Evolutionary conservation across 2,888 invertebrate genomes (phyloP), one percentile per base, ranked within the genome.

Genomic region (Caenorhabditis sp.): DNA sequence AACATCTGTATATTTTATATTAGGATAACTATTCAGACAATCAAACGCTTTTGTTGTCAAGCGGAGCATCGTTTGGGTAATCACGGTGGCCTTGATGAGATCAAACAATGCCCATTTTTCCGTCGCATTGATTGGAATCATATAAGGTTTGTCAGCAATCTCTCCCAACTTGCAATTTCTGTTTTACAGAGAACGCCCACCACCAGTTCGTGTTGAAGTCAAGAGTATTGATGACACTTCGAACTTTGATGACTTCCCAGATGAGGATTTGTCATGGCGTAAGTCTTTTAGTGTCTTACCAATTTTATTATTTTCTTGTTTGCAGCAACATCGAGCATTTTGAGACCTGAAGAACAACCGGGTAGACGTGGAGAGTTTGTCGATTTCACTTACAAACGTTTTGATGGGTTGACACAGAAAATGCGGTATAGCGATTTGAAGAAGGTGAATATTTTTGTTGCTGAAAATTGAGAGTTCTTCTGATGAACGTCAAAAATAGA

Each of bases 211-310:
- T 58, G 95, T 99, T 26, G 95, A 96, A 88, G 96, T 99, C 70
- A 93, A 94, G 89, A 96, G 97, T 81, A 99, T 99, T 86, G 99
- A 99, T 89, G 99, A 99, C 90, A 99, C 99, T 54, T 97, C 97
- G 81, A 99, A 99, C 91, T 99, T 99, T 89, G 99, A 99, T 90
- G 99, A 99, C 87, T 99, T 99, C 91, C 97, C 97, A 6, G 97
- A 99, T 90, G 96, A 96, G 86, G 97, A 97, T 89, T 92, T 97
- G 83, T 95, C 95, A 91, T 95, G 97, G 91, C 95, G 96, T 96
- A 91, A 92, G 95, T 92, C 17, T 43, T 37, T 12, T 5, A 27
- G 17, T 24, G n/a, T n/a, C n/a, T n/a, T n/a, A n/a, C n/a, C n/a
- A n/a, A n/a, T n/a, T n/a, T n/a, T n/a, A n/a, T n/a, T n/a, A n/a